Conservation (phyloP, 2,888 invertebrate genomes). For the Halocaridina rubra region DNA sequence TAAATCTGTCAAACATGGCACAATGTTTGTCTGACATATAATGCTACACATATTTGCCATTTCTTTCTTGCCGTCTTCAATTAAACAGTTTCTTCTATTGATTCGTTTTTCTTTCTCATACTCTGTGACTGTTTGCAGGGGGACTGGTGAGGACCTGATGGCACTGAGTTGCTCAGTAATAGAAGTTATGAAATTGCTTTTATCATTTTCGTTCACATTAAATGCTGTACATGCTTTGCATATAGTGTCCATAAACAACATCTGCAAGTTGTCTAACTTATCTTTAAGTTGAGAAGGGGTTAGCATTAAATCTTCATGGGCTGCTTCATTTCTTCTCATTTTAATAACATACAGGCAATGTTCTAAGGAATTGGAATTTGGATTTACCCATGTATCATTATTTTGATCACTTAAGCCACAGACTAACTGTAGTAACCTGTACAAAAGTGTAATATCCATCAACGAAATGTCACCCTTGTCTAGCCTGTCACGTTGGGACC, state of each 20-base stretch:
- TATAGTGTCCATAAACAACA: conserved; percentile 12
- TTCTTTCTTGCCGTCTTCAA: conserved; percentile 29
- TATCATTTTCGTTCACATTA: not conserved
- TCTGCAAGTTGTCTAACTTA: conserved; percentile 19
- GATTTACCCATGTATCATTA: conserved; percentile 21
- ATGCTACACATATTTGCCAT: not conserved
- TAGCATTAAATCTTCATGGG: conserved; percentile 41
- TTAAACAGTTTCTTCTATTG: not conserved
- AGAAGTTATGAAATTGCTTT: not conserved
- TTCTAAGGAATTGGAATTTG: conserved; percentile 32
- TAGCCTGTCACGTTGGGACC: conserved; percentile 37
- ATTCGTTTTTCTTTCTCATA: conserved; percentile 14
- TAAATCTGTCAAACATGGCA: conserved; percentile 28
- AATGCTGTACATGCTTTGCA: conserved; percentile 19
- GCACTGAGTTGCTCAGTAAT: conserved; percentile 15
- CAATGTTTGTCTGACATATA: conserved; percentile 16
- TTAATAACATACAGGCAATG: conserved; percentile 40
- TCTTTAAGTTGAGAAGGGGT: not conserved
- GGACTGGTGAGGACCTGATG: conserved; percentile 35
- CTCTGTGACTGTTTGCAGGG: conserved; percentile 25
- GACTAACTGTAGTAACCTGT: conserved; percentile 46
- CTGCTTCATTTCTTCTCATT: conserved; percentile 34
- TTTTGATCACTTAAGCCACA: conserved; percentile 35
- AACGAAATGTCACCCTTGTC: not conserved
- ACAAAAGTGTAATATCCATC: conserved; percentile 45